Percentiles rank a stretch among this genome's conserved stretches.
phyloP scores from a whole-genome alignment of 2,113 vertebrate species.

The Pituophis catenifer region DNA sequence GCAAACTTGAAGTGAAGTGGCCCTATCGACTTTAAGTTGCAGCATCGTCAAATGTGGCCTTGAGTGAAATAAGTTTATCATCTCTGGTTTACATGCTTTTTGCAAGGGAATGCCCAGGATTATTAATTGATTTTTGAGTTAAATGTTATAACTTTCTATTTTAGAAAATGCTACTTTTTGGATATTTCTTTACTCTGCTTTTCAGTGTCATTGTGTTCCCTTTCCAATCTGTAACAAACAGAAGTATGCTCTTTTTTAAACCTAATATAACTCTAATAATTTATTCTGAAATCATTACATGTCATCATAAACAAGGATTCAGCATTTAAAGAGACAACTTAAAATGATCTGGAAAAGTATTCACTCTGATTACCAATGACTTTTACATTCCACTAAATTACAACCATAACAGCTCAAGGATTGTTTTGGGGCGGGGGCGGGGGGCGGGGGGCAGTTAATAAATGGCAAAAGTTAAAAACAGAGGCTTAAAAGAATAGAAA shows the following conservation, averaged over 20 bases:
- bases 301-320: background rate
- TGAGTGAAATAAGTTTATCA: background rate
- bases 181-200: background rate
- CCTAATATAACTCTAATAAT: background rate
- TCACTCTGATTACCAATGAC: background rate
- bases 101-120: background rate
- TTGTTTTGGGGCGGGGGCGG: too few relatives aligned
- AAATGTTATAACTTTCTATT: background rate
- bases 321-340: background rate
- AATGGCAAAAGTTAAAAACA: background rate
- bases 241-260: background rate
- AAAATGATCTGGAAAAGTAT: background rate
- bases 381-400: background rate
- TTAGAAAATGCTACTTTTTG: background rate
- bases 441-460: background rate
- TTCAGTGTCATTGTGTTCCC: background rate
- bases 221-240: background rate
- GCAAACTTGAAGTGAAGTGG: background rate
- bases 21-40: background rate
- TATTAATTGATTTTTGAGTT: background rate
- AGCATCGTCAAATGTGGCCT: background rate
- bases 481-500: background rate
- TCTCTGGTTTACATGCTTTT: background rate
- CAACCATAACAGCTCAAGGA: background rate
- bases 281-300: background rate